Conservation (phyloP, 2,888 invertebrate genomes). For the Eilema griseolum region DNA sequence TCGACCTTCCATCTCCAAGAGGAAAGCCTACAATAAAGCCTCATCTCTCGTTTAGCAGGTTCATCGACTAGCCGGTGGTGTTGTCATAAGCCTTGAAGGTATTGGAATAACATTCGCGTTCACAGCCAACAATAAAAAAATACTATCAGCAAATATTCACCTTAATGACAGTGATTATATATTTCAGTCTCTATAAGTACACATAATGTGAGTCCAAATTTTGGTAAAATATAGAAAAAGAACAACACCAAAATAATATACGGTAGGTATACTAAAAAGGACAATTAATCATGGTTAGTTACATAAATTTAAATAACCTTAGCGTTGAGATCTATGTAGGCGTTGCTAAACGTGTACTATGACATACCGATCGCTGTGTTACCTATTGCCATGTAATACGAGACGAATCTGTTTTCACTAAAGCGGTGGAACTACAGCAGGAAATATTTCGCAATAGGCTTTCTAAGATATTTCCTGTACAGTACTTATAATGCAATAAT, state of each 20-base stretch:
- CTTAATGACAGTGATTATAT: neutral
- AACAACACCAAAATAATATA: neutral
- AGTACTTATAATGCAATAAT: neutral
- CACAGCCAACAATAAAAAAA: neutral
- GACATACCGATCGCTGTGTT: neutral
- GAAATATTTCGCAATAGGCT: constrained; percentile 12
- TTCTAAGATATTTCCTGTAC: neutral
- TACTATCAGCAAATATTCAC: neutral
- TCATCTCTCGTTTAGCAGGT: too few species aligned
- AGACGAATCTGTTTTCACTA: constrained; percentile 13
- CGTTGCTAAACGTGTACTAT: constrained; percentile 8
- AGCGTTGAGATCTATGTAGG: constrained; percentile 16
- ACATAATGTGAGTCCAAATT: neutral
- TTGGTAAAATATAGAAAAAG: constrained; percentile 8
- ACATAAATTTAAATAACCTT: neutral
- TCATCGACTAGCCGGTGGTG: too few species aligned
- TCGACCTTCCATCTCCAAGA: too few species aligned
- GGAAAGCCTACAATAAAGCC: too few species aligned
- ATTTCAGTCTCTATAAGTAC: neutral
- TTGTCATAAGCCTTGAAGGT: too few species aligned
- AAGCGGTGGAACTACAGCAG: neutral
- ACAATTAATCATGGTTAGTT: constrained; percentile 20
- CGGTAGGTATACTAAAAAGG: neutral
- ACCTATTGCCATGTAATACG: neutral
- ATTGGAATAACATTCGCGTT: neutral